Percentiles rank a stretch among this genome's conserved stretches.
Conservation (phyloP, 2,888 invertebrate genomes). For the Drosophila bunnanda region DNA sequence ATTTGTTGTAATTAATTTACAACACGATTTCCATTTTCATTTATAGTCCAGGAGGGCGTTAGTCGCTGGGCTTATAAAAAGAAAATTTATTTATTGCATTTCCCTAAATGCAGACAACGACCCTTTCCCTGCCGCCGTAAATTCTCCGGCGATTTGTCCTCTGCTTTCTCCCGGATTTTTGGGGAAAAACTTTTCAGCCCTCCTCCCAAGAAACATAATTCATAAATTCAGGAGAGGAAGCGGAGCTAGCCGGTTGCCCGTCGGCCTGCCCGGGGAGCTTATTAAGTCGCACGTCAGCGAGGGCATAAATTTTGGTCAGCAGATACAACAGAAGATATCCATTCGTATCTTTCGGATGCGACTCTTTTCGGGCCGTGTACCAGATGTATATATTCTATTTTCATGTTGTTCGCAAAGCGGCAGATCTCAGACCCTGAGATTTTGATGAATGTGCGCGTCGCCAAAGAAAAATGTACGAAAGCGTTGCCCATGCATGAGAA, state of each 20-base stretch:
- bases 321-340: slow-evolving; percentile 42
- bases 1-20: slow-evolving; percentile 82
- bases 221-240: slow-evolving; percentile 60
- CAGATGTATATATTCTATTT: slow-evolving; percentile 67
- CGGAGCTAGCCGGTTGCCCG: slow-evolving; percentile 8
- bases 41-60: slow-evolving; percentile 28
- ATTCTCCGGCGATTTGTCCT: slow-evolving; percentile 55
- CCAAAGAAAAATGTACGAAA: slow-evolving; percentile 78
- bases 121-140: slow-evolving; percentile 42
- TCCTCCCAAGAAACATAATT: slow-evolving; percentile 58
- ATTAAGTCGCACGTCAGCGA: slow-evolving; percentile 74
- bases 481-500: slow-evolving; percentile 76
- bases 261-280: slow-evolving; percentile 48
- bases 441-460: slow-evolving; percentile 82
- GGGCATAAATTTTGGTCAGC: slow-evolving; percentile 71
- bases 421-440: slow-evolving; percentile 59
- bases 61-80: slow-evolving; percentile 46
- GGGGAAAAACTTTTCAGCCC: slow-evolving; percentile 3
- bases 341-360: slow-evolving; percentile 30
- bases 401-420: slow-evolving; percentile 54
- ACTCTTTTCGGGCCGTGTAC: slow-evolving; percentile 16
- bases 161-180: slow-evolving; percentile 37
- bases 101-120: slow-evolving; percentile 39
- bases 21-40: slow-evolving; percentile 65
- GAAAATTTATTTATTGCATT: slow-evolving; percentile 73